Evolutionary conservation across 2,888 invertebrate species (phyloP), one percentile per base, ranked within the genome.

Genomic region (Sinopyrophorus schimmeli): DNA sequence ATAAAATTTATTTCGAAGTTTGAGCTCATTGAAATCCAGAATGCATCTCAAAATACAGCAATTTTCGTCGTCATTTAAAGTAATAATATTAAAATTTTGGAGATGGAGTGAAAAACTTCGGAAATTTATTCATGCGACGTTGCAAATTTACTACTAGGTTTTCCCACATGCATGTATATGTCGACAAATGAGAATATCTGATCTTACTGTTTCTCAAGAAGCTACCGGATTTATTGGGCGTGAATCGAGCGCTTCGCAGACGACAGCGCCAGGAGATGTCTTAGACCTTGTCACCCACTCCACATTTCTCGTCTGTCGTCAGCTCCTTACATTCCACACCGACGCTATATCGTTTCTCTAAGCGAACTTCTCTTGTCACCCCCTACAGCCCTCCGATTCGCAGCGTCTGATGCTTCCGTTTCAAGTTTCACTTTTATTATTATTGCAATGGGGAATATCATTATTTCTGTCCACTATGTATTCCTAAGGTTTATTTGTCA

Each of bases 231-330:
- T 49, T 42, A 49, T 42, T 42, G 38, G 49, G 42, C 42, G 49
- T 39, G 49, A 49, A 49, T 49, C 49, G 37, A 38, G 37, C 41
- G 23, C 28, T 48, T 42, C 38, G 42, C 42, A 38, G 43, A 49
- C 42, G 42, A 41, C 49, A 43, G 28, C 64, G 64, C 60, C 64
- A 63, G 62, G 63, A 63, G 67, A 64, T 67, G 66, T 63, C 66
- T 64, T 64, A 65, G 62, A 65, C 65, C 64, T 65, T 65, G 66
- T 66, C 66, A 65, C 65, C 65, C 65, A 62, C 63, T 60, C 64
- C 62, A 57, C 60, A 31, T 31, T 27, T 49, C 49, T 43, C 39
- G 42, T 27, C 38, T 47, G 42, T 49, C 49, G 49, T 49, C 49
- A 49, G 37, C 49, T 43, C 43, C 38, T 38, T 38, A 43, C 49